A percentile compares a stretch with the other conserved stretches of the same genome.
Evolutionary conservation across 2,888 invertebrate species (phyloP).

Genomic region (Ectropis crepuscularia): DNA sequence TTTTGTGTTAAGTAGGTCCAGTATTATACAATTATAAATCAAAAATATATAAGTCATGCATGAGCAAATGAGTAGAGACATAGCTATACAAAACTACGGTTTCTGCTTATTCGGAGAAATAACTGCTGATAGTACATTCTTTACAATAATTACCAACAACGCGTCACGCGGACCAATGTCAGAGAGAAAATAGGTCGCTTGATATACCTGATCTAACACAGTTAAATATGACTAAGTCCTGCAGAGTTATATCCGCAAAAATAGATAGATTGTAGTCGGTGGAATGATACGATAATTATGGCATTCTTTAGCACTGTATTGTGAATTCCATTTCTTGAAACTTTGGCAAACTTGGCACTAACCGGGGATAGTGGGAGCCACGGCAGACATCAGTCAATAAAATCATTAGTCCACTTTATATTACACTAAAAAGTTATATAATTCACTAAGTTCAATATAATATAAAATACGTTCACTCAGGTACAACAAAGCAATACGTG

Average conservation of each 20-base stretch:
- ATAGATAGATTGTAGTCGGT: background rate
- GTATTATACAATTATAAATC: too few relatives aligned
- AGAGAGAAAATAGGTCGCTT: conserved; percentile 74
- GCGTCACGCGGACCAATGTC: conserved; percentile 80
- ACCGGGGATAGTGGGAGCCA: conserved; percentile 84
- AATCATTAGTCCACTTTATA: conserved; percentile 79
- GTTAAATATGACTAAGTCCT: background rate
- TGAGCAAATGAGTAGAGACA: background rate
- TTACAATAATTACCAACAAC: conserved; percentile 60
- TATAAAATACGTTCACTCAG: conserved; percentile 45
- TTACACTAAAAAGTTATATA: conserved; percentile 59
- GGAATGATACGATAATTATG: conserved; percentile 4
- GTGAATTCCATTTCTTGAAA: conserved; percentile 7
- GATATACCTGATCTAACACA: conserved; percentile 25
- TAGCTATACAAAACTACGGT: conserved; percentile 4
- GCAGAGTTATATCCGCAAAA: background rate
- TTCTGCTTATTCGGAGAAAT: conserved; percentile 35
- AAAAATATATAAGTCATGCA: background rate
- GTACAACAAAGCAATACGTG: conserved; percentile 58
- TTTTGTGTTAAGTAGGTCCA: too few relatives aligned
- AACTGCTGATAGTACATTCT: conserved; percentile 44
- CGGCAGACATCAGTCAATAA: conserved; percentile 84
- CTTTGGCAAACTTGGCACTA: conserved; percentile 51
- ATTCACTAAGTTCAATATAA: conserved; percentile 41
- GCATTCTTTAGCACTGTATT: conserved; percentile 1